A percentile compares a stretch with the other conserved stretches of the same genome.
Evolutionary conservation across 2,797 vertebrate species (phyloP).

Genomic region (Peromyscus nudipes): DNA sequence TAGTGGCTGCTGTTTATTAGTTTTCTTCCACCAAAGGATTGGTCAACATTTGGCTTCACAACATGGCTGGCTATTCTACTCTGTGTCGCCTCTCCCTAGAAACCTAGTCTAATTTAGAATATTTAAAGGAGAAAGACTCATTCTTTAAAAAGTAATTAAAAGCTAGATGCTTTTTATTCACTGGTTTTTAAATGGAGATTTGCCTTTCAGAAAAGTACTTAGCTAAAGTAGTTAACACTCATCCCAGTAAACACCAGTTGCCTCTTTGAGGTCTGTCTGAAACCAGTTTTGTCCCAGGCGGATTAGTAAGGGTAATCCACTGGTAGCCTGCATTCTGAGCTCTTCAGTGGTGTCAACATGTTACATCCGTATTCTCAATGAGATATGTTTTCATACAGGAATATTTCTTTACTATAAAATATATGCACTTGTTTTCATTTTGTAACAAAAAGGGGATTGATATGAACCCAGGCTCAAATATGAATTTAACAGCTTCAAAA

Average conservation of each 20-base stretch:
- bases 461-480: background rate
- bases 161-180: conserved; percentile 53
- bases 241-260: conserved; percentile 30
- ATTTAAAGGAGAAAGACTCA: conserved; percentile 58
- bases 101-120: conserved; percentile 50
- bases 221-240: conserved; percentile 58
- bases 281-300: background rate
- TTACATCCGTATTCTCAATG: background rate
- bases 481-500: background rate
- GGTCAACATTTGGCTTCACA: conserved; percentile 46
- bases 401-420: conserved; percentile 19
- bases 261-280: background rate
- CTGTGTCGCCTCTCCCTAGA: conserved; percentile 55
- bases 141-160: conserved; percentile 72
- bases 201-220: conserved; percentile 69
- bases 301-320: background rate
- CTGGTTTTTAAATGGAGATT: conserved; percentile 58
- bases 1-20: conserved; percentile 69
- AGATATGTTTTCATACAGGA: background rate
- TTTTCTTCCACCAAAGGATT: conserved; percentile 26
- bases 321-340: background rate
- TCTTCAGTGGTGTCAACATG: background rate
- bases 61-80: conserved; percentile 8
- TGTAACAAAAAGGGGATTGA: background rate
- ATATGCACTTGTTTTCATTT: background rate